These are phyloP conservation scores for Scortum barcoo DNA, from an alignment of 2,113 vertebrate genomes.

Conservation along the genomic window DNA sequence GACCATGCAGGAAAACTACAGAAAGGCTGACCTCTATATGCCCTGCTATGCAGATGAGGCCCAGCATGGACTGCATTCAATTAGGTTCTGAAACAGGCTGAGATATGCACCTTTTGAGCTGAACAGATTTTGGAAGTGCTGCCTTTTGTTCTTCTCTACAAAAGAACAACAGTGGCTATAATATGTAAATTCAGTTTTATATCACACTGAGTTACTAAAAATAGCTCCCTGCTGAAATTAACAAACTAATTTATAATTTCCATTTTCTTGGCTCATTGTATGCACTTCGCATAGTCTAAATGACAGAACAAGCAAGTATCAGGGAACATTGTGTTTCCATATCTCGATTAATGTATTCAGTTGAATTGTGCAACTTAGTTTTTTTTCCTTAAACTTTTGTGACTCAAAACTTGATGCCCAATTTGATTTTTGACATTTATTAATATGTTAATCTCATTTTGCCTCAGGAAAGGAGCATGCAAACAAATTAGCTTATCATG, in stretches of 20 bases:
- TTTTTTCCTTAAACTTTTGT: background rate
- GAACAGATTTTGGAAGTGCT: background rate
- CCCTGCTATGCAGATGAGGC: background rate
- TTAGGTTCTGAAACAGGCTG: background rate
- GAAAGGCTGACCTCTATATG: background rate
- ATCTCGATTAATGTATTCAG: background rate
- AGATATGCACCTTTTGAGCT: slow-evolving; percentile 1
- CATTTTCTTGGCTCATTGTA: background rate
- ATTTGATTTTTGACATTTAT: background rate
- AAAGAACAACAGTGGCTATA: background rate
- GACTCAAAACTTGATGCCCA: background rate
- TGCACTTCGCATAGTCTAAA: background rate
- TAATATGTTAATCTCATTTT: slow-evolving; percentile 8
- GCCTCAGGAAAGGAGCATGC: background rate
- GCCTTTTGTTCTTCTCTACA: background rate
- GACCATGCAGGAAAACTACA: background rate
- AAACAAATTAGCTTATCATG: background rate
- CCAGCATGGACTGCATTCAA: background rate
- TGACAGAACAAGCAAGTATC: background rate
- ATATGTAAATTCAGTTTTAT: background rate
- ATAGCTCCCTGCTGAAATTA: background rate
- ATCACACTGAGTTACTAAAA: background rate
- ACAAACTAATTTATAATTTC: background rate
- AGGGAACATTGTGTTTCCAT: background rate
- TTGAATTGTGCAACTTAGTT: background rate